Evolutionary conservation across 2,888 invertebrate species (phyloP), one percentile per base, ranked within the genome.

Genomic region (Ypsolopha sequella): DNA sequence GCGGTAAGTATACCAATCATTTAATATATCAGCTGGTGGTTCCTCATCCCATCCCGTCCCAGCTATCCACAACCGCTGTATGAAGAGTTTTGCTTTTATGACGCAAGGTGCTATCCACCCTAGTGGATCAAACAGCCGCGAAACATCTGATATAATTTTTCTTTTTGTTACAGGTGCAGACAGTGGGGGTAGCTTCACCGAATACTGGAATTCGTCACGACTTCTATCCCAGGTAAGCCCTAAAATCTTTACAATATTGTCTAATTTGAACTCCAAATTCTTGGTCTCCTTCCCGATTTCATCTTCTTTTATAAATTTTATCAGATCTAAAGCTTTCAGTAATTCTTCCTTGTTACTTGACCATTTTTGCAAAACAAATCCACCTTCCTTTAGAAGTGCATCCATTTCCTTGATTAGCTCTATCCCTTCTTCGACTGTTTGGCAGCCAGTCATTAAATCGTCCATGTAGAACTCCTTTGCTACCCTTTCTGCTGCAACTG

Each of bases 1-100:
- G 8, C n/a, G 38, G 38, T 41, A 7, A 11, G 41, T 7, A 39
- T 7, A 34, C 50, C 41, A 50, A 41, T 50, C 50, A n/a, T 50
- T 50, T 6, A 50, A 34, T 14, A 50, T 8, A 33, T 41, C 35
- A 1, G 33, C 35, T 7, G 41, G 50, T 10, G 41, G 34, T 35
- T 41, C 50, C 7, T 50, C 50, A 33, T 50, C 50, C 41, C 50
- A 50, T 24, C 24, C 49, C 41, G 33, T 49, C 7, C 49, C 49
- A 33, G 49, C 41, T 41, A 49, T 33, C 49, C 49, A 49, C 41
- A 49, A 41, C 41, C 41, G 10, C 41, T 49, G 49, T 7, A 49
- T 49, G 11, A 1, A 13, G 6, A 48, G n/a, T 24, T 48, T 48
- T 7, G 48, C 36, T 2, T 14, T 6, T 9, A 48, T 41, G 1